A percentile compares a stretch with the other conserved stretches of the same genome.
Evolutionary conservation across 2,888 invertebrate species (phyloP).

Genomic region (Ectemnius lituratus): DNA sequence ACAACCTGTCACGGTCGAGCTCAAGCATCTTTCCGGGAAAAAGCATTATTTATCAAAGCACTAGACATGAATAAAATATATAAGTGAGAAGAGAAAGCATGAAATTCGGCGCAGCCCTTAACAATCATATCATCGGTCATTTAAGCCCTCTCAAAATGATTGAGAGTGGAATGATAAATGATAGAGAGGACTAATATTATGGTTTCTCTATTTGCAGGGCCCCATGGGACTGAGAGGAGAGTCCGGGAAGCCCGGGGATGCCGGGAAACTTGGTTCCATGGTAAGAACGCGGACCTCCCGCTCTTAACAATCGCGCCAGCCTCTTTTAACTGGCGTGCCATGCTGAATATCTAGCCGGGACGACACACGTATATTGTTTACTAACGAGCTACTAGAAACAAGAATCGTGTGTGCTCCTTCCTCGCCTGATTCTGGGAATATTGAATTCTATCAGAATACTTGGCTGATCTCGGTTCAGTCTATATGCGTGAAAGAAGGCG

Average conservation of each 20-base stretch:
- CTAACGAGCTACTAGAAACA: slow-evolving; percentile 42
- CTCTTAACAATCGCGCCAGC: slow-evolving; percentile 69
- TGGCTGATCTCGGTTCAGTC: neutral
- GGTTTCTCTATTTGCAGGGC: slow-evolving; percentile 80
- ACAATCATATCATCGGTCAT: neutral
- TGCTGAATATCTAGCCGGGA: slow-evolving; percentile 62
- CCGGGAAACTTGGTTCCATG: slow-evolving; percentile 87
- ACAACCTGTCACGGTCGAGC: too few species aligned
- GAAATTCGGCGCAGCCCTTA: too few species aligned
- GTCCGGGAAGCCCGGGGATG: slow-evolving; percentile 84
- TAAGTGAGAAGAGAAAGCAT: too few species aligned
- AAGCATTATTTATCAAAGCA: too few species aligned
- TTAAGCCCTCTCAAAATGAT: neutral
- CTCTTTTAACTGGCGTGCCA: slow-evolving; percentile 67
- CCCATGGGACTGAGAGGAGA: slow-evolving; percentile 90
- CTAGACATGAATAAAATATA: too few species aligned
- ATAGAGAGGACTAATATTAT: slow-evolving; percentile 24
- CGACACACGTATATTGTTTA: slow-evolving; percentile 25
- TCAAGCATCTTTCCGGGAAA: too few species aligned
- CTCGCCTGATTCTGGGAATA: slow-evolving; percentile 12
- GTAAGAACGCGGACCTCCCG: slow-evolving; percentile 82
- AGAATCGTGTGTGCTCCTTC: slow-evolving; percentile 25
- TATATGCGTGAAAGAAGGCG: neutral
- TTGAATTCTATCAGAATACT: too few species aligned
- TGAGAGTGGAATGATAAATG: neutral